Conservation (phyloP, 2,113 vertebrate species). For the Neogobius melanostomus region DNA sequence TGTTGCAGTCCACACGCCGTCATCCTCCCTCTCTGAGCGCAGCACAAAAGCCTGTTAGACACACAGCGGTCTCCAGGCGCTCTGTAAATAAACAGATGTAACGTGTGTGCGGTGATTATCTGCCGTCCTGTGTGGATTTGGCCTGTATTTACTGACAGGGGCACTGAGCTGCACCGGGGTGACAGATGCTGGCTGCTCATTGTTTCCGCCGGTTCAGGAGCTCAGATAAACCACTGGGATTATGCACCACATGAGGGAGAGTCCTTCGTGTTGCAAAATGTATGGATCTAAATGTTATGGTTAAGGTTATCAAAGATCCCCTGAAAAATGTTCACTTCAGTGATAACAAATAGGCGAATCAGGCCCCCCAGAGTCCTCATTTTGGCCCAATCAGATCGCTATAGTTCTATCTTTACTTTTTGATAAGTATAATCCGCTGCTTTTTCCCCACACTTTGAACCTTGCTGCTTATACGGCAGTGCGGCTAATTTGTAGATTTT, state of each 20-base stretch:
- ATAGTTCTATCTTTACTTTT: too few relatives aligned
- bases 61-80: conserved; percentile 14
- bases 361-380: too few relatives aligned
- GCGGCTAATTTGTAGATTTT: too few relatives aligned
- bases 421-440: too few relatives aligned
- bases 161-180: not conserved
- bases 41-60: conserved; percentile 17
- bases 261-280: too few relatives aligned
- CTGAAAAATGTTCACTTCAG: too few relatives aligned
- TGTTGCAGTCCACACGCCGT: not conserved
- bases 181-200: not conserved
- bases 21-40: not conserved
- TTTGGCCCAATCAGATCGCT: too few relatives aligned
- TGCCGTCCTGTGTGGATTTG: not conserved
- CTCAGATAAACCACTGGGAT: conserved; percentile 10
- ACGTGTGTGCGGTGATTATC: conserved; percentile 9
- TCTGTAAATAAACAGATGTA: conserved; percentile 1
- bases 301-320: too few relatives aligned
- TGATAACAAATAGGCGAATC: too few relatives aligned
- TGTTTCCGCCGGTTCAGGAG: conserved; percentile 7
- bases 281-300: too few relatives aligned
- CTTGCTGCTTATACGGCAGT: too few relatives aligned
- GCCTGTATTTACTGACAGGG: not conserved
- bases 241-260: not conserved
- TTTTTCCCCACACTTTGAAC: too few relatives aligned